Evolutionary conservation across 1,140 invertebrate genomes (phyloP), one percentile per base, ranked within the genome.

Genomic region (Trichonephila clavipes): DNA sequence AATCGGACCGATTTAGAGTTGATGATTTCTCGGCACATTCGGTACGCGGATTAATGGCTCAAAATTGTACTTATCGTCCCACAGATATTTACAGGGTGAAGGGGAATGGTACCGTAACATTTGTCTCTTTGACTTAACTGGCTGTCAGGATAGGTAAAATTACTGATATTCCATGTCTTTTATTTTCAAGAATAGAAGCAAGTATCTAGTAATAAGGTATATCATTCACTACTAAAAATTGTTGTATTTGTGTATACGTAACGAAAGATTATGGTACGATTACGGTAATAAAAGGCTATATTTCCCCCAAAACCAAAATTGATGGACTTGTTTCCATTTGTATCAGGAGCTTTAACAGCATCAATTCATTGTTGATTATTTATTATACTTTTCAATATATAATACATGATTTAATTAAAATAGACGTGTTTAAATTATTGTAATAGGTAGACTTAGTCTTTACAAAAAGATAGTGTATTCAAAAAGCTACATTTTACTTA

Each of bases 1-100:
- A 92, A 83, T 64, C 16, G 34, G 28, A n/a, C n/a, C 66, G n/a
- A 62, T 62, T 92, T 85, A 44, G 58, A 85, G 82, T 85, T 58
- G 44, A 61, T 85, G 82, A 85, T 85, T 59, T 85, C 24, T 59
- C 58, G 58, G 44, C 28, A 59, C 21, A 77, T 69, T 83, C 81
- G 34, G 81, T 51, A 19, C 51, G 81, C 19, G 82, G 51, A 85
- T 85, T 85, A 59, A 85, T 85, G 44, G 86, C 59, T 24, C 24
- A 18, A 88, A 88, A 88, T 88, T 88, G 28, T 44, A 88, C 86
- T 85, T 85, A 59, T 85, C 28, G 21, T 24, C 44, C 58, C 28
- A 40, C 14, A 66, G 59, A 88, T 88, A 88, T 88, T 88, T 88
- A 85, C 82, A 59, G 82, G 21, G 10, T 16, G 82, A 85, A 44